Conservation (phyloP, 2,888 invertebrate genomes). For the Dynastes tityus region DNA sequence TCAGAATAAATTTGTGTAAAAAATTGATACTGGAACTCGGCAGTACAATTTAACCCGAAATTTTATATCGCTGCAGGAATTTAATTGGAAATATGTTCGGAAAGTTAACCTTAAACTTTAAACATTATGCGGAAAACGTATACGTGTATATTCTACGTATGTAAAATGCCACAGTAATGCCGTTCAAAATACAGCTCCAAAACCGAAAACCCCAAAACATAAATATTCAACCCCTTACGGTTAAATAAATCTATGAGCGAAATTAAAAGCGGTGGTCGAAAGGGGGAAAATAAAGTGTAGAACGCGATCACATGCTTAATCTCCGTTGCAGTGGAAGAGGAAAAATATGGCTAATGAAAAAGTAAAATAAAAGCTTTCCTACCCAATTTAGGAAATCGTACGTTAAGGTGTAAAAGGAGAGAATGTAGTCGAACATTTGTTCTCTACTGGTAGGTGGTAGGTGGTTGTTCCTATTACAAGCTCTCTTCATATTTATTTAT, state of each 20-base stretch:
- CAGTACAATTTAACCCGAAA: neutral
- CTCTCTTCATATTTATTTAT: too few species aligned
- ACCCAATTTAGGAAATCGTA: neutral
- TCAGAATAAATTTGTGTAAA: too few species aligned
- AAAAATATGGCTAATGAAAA: conserved; percentile 25
- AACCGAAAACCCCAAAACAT: conserved; percentile 59
- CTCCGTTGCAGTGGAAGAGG: conserved; percentile 2
- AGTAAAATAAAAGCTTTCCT: conserved; percentile 1
- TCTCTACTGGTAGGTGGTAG: neutral
- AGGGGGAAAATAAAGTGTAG: conserved; percentile 61
- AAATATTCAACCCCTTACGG: conserved; percentile 63
- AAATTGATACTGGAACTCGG: neutral
- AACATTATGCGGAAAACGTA: neutral
- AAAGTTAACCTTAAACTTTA: conserved; percentile 4
- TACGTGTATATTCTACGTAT: neutral
- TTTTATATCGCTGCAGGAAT: neutral
- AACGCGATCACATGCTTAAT: conserved; percentile 19
- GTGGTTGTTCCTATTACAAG: too few species aligned
- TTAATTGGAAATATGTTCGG: conserved; percentile 10
- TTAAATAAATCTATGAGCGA: conserved; percentile 64
- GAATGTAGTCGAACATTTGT: too few species aligned
- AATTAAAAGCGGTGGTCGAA: conserved; percentile 65
- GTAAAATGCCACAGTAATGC: neutral
- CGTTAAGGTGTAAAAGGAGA: neutral
- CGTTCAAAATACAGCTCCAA: conserved; percentile 47